These are phyloP conservation scores for Pherbina coryleti DNA, from an alignment of 2,888 invertebrate species.

Conservation along the genomic window DNA sequence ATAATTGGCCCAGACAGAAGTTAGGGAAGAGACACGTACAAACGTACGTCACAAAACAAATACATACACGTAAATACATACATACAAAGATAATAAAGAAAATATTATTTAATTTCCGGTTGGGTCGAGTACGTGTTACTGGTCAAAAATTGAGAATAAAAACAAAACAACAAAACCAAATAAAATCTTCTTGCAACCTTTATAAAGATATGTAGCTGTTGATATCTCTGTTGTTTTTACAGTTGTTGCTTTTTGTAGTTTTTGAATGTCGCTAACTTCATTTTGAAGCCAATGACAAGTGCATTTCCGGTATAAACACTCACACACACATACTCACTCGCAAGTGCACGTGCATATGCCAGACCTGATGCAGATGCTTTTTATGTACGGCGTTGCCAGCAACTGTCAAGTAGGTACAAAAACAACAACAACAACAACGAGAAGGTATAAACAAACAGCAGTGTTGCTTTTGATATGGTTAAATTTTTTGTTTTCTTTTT, in stretches of 20 bases:
- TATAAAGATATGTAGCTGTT: neutral
- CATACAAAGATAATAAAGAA: neutral
- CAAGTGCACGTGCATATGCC: too few relatives aligned
- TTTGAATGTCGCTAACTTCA: neutral
- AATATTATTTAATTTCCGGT: conserved; percentile 17
- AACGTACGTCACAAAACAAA: neutral
- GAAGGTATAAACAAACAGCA: neutral
- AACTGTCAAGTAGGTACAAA: neutral
- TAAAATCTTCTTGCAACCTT: too few relatives aligned
- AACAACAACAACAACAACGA: neutral
- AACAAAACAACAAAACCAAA: neutral
- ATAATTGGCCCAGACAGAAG: too few relatives aligned
- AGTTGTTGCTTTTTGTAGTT: neutral
- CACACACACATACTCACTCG: neutral
- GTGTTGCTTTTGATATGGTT: neutral
- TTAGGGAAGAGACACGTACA: neutral
- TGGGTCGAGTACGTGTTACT: neutral
- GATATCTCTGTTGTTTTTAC: neutral
- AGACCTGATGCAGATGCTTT: neutral
- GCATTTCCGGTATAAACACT: neutral
- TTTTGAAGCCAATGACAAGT: conserved; percentile 6
- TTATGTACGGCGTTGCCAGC: conserved; percentile 1
- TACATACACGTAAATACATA: neutral
- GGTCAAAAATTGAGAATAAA: neutral
- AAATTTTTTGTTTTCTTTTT: neutral